A percentile compares a stretch with the other conserved stretches of the same genome.
These are phyloP conservation scores for Sminthurinus signatus DNA, from an alignment of 1,140 invertebrate genomes.

Conservation along the genomic window DNA sequence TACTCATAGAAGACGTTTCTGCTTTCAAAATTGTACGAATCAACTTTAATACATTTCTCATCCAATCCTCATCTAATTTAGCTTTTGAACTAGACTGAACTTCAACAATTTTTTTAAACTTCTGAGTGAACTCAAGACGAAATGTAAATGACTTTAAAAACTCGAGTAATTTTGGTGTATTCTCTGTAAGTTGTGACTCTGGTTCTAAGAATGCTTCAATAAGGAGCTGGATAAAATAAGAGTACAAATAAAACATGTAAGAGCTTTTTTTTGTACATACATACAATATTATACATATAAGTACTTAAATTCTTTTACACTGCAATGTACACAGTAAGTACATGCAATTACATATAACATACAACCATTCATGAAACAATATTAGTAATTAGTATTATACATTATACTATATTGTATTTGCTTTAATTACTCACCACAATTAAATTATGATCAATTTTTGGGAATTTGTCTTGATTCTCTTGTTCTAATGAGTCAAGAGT, in stretches of 20 bases:
- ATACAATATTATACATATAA: no score
- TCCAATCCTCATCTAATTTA: slow-evolving; percentile 1
- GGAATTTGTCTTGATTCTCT: not conserved
- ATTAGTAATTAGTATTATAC: no score
- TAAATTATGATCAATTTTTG: not conserved
- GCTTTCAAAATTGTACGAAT: not conserved
- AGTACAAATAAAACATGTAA: no score
- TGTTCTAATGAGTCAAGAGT: not conserved
- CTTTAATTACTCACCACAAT: not conserved
- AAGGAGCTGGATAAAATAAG: not conserved
- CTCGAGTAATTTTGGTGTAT: not conserved
- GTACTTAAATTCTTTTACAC: no score
- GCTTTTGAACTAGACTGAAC: not conserved
- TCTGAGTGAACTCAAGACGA: not conserved
- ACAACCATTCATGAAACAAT: no score
- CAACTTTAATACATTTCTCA: slow-evolving; percentile 9
- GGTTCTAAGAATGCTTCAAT: slow-evolving; percentile 2
- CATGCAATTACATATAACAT: no score
- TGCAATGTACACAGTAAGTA: no score
- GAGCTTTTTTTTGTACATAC: no score
- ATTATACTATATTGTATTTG: no score
- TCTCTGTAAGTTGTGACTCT: not conserved
- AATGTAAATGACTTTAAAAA: not conserved
- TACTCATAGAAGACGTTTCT: not conserved
- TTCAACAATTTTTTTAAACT: slow-evolving; percentile 4